These are phyloP conservation scores for Mallotus villosus DNA, from an alignment of 2,797 vertebrate species.

Conservation along the genomic window DNA sequence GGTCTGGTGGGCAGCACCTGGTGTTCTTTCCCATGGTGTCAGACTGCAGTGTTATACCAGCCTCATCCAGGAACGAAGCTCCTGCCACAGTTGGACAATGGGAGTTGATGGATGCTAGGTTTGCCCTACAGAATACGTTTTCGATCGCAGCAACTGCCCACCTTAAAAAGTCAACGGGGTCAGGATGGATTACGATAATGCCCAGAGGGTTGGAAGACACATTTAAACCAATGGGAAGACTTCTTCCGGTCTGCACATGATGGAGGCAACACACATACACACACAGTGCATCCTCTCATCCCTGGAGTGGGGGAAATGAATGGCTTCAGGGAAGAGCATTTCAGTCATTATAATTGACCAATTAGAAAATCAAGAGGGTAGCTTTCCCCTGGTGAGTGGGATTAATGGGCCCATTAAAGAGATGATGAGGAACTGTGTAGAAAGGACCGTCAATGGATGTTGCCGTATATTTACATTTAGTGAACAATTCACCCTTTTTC, in stretches of 20 bases:
- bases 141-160: background rate
- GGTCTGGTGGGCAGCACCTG: too few relatives aligned
- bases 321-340: slow-evolving; percentile 33
- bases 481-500: background rate
- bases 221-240: background rate
- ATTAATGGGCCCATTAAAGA: slow-evolving; percentile 57
- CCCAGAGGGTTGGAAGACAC: background rate
- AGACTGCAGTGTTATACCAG: too few relatives aligned
- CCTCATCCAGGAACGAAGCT: too few relatives aligned
- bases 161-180: slow-evolving; percentile 16
- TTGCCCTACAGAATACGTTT: too few relatives aligned
- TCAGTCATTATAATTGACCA: slow-evolving; percentile 54
- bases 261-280: slow-evolving; percentile 3
- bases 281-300: background rate
- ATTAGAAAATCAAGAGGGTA: slow-evolving; percentile 51
- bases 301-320: slow-evolving; percentile 15
- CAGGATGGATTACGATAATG: background rate
- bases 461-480: background rate
- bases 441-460: background rate
- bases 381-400: slow-evolving; percentile 42
- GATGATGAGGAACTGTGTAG: slow-evolving; percentile 15
- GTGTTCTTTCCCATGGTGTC: too few relatives aligned
- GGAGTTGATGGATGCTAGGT: too few relatives aligned
- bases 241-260: background rate
- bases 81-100: too few relatives aligned